Conservation (phyloP, 2,113 vertebrate genomes). For the Gobiocypris rarus region DNA sequence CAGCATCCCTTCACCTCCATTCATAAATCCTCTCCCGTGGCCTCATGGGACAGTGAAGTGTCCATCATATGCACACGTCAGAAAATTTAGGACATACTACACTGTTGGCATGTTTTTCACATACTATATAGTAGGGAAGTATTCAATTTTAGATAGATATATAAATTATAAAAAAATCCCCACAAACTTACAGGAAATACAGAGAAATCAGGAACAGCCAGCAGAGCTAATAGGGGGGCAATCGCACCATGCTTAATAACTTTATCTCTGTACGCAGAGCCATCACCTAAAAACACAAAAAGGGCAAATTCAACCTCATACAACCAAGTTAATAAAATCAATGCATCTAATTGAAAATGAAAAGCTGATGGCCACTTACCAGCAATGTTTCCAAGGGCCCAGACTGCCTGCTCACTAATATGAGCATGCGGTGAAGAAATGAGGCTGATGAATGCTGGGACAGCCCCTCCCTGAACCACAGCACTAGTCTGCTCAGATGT, state of each 20-base stretch:
- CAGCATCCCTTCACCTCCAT: too few species aligned
- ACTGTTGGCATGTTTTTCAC: too few species aligned
- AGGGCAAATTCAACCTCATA: too few species aligned
- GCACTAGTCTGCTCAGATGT: constrained; percentile 92
- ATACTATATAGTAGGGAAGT: too few species aligned
- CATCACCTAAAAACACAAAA: constrained; percentile 83
- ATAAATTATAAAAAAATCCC: too few species aligned
- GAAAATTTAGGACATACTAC: too few species aligned
- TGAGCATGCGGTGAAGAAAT: constrained; percentile 75
- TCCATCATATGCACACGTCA: too few species aligned
- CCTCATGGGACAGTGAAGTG: too few species aligned
- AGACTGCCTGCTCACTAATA: constrained; percentile 79
- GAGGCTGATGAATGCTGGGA: constrained; percentile 82
- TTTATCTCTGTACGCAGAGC: constrained; percentile 86
- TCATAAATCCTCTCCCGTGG: too few species aligned
- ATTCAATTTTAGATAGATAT: too few species aligned
- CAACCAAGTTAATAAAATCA: not conserved
- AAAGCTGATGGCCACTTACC: constrained; percentile 58
- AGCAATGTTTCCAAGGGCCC: constrained; percentile 81
- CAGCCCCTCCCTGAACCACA: constrained; percentile 90
- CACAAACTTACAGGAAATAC: constrained; percentile 80
- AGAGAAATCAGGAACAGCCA: constrained; percentile 87
- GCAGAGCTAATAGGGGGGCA: constrained; percentile 83
- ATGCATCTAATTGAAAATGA: not conserved
- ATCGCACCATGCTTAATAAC: constrained; percentile 94